A percentile compares a stretch with the other conserved stretches of the same genome.
These are phyloP conservation scores for Pampusana beccarii DNA, from an alignment of 2,113 vertebrate species.

Conservation along the genomic window DNA sequence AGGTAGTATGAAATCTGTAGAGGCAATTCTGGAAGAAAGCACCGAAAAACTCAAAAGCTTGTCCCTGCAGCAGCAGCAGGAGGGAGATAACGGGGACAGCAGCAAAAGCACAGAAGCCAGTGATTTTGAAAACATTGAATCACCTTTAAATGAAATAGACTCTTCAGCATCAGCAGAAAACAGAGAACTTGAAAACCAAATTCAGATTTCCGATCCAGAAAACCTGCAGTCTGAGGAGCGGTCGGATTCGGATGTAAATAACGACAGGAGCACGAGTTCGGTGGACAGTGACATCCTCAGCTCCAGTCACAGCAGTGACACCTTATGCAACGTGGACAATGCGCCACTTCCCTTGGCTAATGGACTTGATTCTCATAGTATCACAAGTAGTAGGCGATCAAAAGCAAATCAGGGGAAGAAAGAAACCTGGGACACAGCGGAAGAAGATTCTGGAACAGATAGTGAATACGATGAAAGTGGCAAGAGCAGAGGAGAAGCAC, in stretches of 20 bases:
- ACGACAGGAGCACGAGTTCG: slow-evolving; percentile 96
- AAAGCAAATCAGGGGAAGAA: slow-evolving; percentile 97
- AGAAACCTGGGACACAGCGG: slow-evolving; percentile 97
- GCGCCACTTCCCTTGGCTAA: slow-evolving; percentile 90
- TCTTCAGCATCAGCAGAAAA: slow-evolving; percentile 86
- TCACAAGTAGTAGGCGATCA: slow-evolving; percentile 96
- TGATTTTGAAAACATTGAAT: slow-evolving; percentile 95
- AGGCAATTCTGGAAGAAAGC: slow-evolving; percentile 95
- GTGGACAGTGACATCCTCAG: slow-evolving; percentile 99
- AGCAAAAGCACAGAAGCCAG: slow-evolving; percentile 95
- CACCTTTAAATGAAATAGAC: slow-evolving; percentile 87
- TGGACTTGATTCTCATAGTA: slow-evolving; percentile 95
- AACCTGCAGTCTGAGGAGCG: slow-evolving; percentile 91
- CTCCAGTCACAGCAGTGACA: slow-evolving; percentile 98
- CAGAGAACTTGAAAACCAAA: slow-evolving; percentile 89
- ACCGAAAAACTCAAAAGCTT: slow-evolving; percentile 96
- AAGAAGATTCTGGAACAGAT: slow-evolving; percentile 97
- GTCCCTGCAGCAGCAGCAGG: slow-evolving; percentile 88
- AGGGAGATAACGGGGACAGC: slow-evolving; percentile 88
- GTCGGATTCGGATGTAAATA: slow-evolving; percentile 96
- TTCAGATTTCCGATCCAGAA: slow-evolving; percentile 85
- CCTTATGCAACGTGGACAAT: slow-evolving; percentile 93
- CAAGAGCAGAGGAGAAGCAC: slow-evolving; percentile 88
- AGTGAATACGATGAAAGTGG: slow-evolving; percentile 98
- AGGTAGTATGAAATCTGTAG: slow-evolving; percentile 86